Evolutionary conservation across 1,140 invertebrate genomes (phyloP), one percentile per base, ranked within the genome.

Genomic region (Pseudomyrmex flavicornis): DNA sequence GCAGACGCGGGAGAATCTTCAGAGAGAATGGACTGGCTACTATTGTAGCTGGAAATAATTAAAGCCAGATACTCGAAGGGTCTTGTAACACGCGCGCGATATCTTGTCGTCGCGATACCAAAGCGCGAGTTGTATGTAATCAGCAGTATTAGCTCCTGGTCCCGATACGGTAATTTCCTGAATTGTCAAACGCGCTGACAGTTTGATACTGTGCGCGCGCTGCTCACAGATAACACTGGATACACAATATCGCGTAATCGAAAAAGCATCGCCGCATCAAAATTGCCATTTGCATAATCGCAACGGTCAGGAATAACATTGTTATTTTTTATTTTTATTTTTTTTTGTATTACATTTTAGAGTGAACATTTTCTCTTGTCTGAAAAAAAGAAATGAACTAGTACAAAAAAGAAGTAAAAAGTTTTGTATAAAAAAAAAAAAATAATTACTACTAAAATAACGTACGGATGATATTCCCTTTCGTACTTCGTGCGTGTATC

Each of bases 91-190:
- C 73, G 85, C 82, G 86, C 85, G 69, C 68, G 86, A 75, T 88
- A 88, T 84, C 85, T 87, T 72, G 86, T 84, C 86, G 82, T 56
- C 75, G 74, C 66, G 82, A 87, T 70, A 83, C 56, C 58, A 59
- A 73, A 44, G 54, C 58, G 70, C 63, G 85, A 88, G 83, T 80
- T 87, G 82, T 83, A 76, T 87, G 86, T 82, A 88, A 88, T 88
- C 86, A 87, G 82, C 46, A 54, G 69, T 59, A 68, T 65, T 87
- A 75, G 82, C 62, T 59, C 86, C 82, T 83, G 86, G 86, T 88
- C 65, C 61, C 65, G 86, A 88, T 88, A 84, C 62, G 77, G 82
- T 84, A 86, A 76, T 88, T 88, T 88, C 86, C 86, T 69, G 86
- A 61, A 87, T 88, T 84, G 86, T 87, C 82, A 84, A 84, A 75